Evolutionary conservation across 2,888 invertebrate genomes (phyloP), one percentile per base, ranked within the genome.

Genomic region (Epinotia nisella): DNA sequence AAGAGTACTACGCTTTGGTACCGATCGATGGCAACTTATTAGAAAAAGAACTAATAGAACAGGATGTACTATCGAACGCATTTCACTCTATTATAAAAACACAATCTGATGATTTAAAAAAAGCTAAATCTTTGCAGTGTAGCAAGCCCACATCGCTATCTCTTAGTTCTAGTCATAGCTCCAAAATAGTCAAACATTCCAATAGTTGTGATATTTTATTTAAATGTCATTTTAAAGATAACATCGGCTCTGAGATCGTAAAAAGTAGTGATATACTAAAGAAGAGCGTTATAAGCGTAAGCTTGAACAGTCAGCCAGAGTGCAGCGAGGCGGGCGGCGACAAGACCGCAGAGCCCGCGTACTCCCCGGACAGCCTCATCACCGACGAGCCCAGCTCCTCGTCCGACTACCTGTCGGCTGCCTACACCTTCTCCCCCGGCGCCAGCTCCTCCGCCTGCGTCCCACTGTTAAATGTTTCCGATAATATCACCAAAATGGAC

Each of bases 21-120:
- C 89, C 90, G 35, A 87, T 90, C 75, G 91, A 92, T 66, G 83
- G 84, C 45, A 87, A 87, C 74, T 83, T 90, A 75, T 81, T 94
- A 78, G 94, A 94, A 62, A 91, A 90, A 80, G 94, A 94, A 82
- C 86, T 94, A 19, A 90, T 86, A 39, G 94, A 94, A 83, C 94
- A 94, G 82, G 94, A 94, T 81, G 91, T 87, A 59, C 85, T 94
- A 53, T 93, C 93, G 56, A 87, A 88, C 81, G 94, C 94, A 62
- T 94, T 94, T 84, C 87, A 92, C 75, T 90, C 90, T 72, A 93
- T 94, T 74, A 90, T 89, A 79, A 88, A 88, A 80, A 81, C 86
- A 3, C 90, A 89, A 84, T 78, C 81, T 73, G 83, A 82, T 70
- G 82, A 85, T 76, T 75, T 81, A 71, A 82, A 80, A 76, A 84